Conservation (phyloP, 2,113 vertebrate species). For the Nanorana parkeri region DNA sequence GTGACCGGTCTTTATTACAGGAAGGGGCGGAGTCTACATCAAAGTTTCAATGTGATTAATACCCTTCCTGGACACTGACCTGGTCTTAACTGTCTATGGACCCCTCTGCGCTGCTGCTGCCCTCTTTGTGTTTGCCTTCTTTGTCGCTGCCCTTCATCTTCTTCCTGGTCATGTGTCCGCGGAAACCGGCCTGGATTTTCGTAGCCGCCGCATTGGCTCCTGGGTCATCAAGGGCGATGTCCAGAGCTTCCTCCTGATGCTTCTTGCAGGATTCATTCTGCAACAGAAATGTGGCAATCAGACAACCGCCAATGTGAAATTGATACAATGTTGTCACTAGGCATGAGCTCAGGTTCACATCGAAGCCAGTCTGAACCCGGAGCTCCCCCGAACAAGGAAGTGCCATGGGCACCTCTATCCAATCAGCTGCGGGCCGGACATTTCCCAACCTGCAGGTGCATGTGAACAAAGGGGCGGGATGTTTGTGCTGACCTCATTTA, state of each 20-base stretch:
- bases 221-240: constrained; percentile 94
- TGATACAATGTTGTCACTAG: no score
- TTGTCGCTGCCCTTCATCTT: constrained; percentile 92
- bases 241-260: constrained; percentile 91
- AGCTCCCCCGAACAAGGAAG: no score
- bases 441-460: no score
- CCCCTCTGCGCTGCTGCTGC: constrained; percentile 81
- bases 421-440: no score
- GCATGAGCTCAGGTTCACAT: no score
- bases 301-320: no score
- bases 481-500: no score
- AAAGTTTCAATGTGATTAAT: neutral
- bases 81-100: constrained; percentile 67
- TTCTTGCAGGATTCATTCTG: constrained; percentile 45
- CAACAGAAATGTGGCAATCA: neutral
- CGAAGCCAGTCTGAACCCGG: no score
- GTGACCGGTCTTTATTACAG: no score
- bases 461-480: no score
- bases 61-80: constrained; percentile 58
- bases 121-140: constrained; percentile 81
- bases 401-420: no score
- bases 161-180: constrained; percentile 98
- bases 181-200: constrained; percentile 98
- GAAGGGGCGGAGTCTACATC: no score
- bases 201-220: constrained; percentile 94